Base-by-base conservation (phyloP, 2,113 vertebrate species). In the Sorex araneus region DNA sequence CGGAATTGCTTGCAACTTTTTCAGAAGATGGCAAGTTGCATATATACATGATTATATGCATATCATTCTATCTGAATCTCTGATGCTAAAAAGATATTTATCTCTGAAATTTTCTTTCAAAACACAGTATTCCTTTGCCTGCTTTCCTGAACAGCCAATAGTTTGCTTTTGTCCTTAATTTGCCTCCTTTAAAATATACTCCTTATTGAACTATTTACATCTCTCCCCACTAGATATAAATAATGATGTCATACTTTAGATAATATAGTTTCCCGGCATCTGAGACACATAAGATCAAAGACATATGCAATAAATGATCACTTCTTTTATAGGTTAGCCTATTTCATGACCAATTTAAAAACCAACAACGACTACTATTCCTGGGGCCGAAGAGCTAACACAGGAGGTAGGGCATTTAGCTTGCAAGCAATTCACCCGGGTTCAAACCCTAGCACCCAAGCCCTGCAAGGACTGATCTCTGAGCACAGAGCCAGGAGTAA, bases 51-150 rank as follows among this genome's bases (percentile, higher is more conserved):
- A 84, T 27, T 88, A 40, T 75, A 10, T 84, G 79, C 13, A 43
- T 70, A 76, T 50, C 75, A 84, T 71, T n/a, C 67, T 12, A 81
- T 50, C 43, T 77, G 34, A 8, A 76, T 54, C 32, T 84, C 60
- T 88, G 23, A 1, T 54, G 47, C 13, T 64, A 57, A 15, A 91
- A 93, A 84, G 76, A 60, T 76, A 74, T 60, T 88, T 28, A 50
- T 76, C 27, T 50, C 80, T 81, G 13, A 50, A 50, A 7, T 71
- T 84, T 84, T 66, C 84, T 47, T 54, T 71, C 74, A 64, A 80
- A 79, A 83, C 79, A 92, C 16, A 60, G n/a, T 32, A 47, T 87
- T 7, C 67, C n/a, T 77, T 60, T 60, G 3, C 50, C 73, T 82
- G 8, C 3, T 34, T 92, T 7, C 34, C 6, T 66, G 25, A 34